A percentile compares a stretch with the other conserved stretches of the same genome.
phyloP scores from a whole-genome alignment of 1,140 invertebrate genomes.

The Hycleus cichorii region DNA sequence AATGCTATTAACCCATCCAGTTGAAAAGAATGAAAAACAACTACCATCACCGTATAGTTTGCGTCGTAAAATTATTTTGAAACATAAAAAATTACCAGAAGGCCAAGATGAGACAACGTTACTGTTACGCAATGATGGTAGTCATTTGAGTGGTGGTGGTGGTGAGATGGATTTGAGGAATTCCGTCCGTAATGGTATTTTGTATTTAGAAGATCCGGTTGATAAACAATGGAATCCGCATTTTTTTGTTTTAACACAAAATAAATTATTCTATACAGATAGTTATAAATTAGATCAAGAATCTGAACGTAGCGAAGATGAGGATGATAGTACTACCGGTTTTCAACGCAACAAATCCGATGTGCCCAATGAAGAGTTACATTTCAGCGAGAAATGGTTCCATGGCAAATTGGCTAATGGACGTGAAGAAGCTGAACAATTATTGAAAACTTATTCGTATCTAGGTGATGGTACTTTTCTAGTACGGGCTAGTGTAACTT shows the following conservation, averaged over 20 bases:
- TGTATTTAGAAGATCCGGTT: slow-evolving; percentile 83
- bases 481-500: slow-evolving; percentile 90
- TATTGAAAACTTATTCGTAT: slow-evolving; percentile 70
- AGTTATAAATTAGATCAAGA: slow-evolving; percentile 42
- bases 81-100: slow-evolving; percentile 91
- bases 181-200: slow-evolving; percentile 85
- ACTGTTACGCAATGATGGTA: slow-evolving; percentile 55
- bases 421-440: slow-evolving; percentile 58
- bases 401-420: slow-evolving; percentile 79
- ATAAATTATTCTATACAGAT: slow-evolving; percentile 75
- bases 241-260: slow-evolving; percentile 88
- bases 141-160: slow-evolving; percentile 51
- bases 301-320: slow-evolving; percentile 46
- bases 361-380: slow-evolving; percentile 74
- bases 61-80: slow-evolving; percentile 73
- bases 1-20: slow-evolving; percentile 66
- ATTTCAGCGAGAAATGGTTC: slow-evolving; percentile 95
- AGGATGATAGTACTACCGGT: slow-evolving; percentile 36
- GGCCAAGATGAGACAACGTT: slow-evolving; percentile 69
- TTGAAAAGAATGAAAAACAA: slow-evolving; percentile 72
- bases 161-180: slow-evolving; percentile 79
- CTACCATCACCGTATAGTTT: slow-evolving; percentile 85
- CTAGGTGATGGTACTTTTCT: slow-evolving; percentile 93
- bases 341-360: slow-evolving; percentile 34
- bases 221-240: slow-evolving; percentile 90